phyloP scores from a whole-genome alignment of 2,888 invertebrate genomes.

The Amiota minor region DNA sequence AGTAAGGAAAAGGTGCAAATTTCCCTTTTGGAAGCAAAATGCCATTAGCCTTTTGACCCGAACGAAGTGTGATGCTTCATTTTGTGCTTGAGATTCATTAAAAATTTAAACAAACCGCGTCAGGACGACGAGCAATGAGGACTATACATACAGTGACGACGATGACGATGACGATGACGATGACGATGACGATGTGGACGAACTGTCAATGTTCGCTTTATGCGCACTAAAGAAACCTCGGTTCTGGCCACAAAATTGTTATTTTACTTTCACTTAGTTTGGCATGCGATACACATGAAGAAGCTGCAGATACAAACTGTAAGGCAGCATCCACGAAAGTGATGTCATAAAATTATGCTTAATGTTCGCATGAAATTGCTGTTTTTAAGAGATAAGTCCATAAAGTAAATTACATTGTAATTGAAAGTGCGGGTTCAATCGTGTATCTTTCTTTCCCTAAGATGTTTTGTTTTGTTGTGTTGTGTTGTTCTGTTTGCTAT shows the following conservation, averaged over 20 bases:
- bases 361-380: slow-evolving; percentile 71
- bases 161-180: too few species aligned
- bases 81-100: slow-evolving; percentile 48
- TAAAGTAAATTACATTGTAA: slow-evolving; percentile 72
- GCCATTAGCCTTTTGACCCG: slow-evolving; percentile 17
- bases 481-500: neutral
- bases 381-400: slow-evolving; percentile 70
- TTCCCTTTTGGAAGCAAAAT: neutral
- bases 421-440: slow-evolving; percentile 68
- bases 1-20: slow-evolving; percentile 12
- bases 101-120: slow-evolving; percentile 51
- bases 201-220: slow-evolving; percentile 55
- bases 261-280: slow-evolving; percentile 25
- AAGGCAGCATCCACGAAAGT: slow-evolving; percentile 52
- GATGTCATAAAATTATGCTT: slow-evolving; percentile 73
- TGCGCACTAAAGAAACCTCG: slow-evolving; percentile 28
- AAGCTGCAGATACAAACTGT: neutral
- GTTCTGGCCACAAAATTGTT: slow-evolving; percentile 24
- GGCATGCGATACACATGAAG: neutral
- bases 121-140: too few species aligned
- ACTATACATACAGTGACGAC: too few species aligned
- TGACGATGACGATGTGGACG: neutral
- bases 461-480: neutral
- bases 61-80: neutral
- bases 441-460: slow-evolving; percentile 24